Base-by-base conservation (phyloP, 2,888 invertebrate species). In the Archaeoteleia sp. region DNA sequence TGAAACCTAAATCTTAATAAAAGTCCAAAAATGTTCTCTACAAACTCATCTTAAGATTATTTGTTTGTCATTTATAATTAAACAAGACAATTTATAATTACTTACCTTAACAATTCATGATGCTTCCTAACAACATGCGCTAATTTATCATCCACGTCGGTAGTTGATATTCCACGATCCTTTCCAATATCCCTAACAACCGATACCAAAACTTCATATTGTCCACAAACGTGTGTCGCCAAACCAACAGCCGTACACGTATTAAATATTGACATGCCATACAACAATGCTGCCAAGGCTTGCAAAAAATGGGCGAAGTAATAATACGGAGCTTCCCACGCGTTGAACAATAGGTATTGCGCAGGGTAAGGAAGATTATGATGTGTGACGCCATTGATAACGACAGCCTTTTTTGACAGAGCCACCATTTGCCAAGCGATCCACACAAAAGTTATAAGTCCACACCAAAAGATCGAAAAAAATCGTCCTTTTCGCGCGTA, bases 331-430 rank as follows among this genome's bases (percentile, higher is more conserved):
- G 15, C 25, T 1, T 3, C 20, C 9, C 53, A 8, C 2, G 13
- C 45, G 43, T 61, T 43, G 13, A 53, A 53, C 8, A 46, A 32
- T 1, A 12, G 32, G 4, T 30, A 53, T 7, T 37, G 4, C 15
- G n/a, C 51, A 17, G 51, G 45, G 17, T 60, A 60, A 1, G 60
- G 60, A 37, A 60, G 60, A n/a, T 42, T 27, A 14, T 60, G 43
- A 1, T 29, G 1, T 1, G 49, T 49, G 1, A 60, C 34, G n/a
- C 37, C 43, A 10, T 51, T 25, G 2, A 49, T 29, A 0, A 37
- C 8, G 0, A 9, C 27, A 1, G 49, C 0, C 6, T 34, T 30
- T 13, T 30, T 35, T 1, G 14, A 25, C 8, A 60, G 7, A 1
- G 43, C 35, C 1, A 30, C 23, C 0, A 1, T 17, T n/a, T 49